Evolutionary conservation across 2,888 invertebrate genomes (phyloP).

Genomic region (Onthophagus sagittarius): DNA sequence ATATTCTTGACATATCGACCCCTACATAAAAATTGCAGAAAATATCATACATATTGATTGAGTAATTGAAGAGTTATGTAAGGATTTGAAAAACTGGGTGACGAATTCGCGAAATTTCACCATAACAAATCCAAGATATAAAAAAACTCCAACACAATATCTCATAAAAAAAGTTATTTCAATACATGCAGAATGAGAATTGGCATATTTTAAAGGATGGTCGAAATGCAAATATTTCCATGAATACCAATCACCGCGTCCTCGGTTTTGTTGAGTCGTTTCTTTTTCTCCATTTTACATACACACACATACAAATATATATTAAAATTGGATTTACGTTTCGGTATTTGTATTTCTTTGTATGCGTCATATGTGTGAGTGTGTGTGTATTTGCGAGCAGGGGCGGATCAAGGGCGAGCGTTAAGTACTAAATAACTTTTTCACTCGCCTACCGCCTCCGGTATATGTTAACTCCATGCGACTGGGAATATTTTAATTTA

Average conservation of each 20-base stretch:
- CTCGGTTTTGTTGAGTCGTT: neutral
- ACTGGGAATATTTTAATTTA: conserved; percentile 20
- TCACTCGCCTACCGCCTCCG: neutral
- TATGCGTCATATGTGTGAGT: too few relatives aligned
- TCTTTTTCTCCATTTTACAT: neutral
- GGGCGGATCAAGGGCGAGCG: neutral
- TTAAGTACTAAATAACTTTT: neutral
- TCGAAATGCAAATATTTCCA: conserved; percentile 4
- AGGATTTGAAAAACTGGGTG: too few relatives aligned
- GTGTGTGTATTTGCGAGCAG: neutral
- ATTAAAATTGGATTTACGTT: conserved; percentile 7
- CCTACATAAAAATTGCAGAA: too few relatives aligned
- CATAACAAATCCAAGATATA: neutral
- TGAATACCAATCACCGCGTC: conserved; percentile 3
- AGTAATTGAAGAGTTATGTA: too few relatives aligned
- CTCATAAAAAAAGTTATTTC: neutral
- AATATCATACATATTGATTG: too few relatives aligned
- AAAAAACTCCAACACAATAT: neutral
- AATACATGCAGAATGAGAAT: neutral
- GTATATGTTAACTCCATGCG: neutral
- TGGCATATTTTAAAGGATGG: neutral
- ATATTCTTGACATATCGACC: too few relatives aligned
- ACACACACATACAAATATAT: neutral
- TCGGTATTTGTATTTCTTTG: neutral
- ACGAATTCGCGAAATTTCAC: too few relatives aligned